Percentiles rank a stretch among this genome's conserved stretches.
Conservation (phyloP, 2,888 invertebrate species). For the Cantharis nigra region DNA sequence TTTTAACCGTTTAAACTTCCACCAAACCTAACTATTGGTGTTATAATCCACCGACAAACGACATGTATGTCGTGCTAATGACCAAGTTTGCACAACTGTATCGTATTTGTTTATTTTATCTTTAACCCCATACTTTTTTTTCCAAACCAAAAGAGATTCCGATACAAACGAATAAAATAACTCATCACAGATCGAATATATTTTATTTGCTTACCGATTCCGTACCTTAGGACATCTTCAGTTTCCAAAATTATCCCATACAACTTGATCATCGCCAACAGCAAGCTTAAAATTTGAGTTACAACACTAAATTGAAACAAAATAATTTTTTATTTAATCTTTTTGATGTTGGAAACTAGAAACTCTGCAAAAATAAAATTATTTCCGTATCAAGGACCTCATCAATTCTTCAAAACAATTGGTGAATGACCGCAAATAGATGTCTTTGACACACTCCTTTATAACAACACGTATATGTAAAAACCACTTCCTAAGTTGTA, state of each 20-base stretch:
- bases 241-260: too few species aligned
- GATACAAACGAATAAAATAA: too few species aligned
- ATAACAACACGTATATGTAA: neutral
- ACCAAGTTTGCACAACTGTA: constrained; percentile 39
- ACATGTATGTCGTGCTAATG: constrained; percentile 41
- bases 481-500: neutral
- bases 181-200: too few species aligned
- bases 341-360: neutral
- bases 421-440: constrained; percentile 12
- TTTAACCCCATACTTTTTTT: neutral
- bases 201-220: too few species aligned
- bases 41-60: constrained; percentile 35
- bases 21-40: constrained; percentile 39
- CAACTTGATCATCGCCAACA: too few species aligned
- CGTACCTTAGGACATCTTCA: too few species aligned
- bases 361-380: neutral
- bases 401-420: constrained; percentile 5
- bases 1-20: constrained; percentile 43
- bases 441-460: constrained; percentile 9
- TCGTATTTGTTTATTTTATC: constrained; percentile 36
- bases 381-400: neutral
- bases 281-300: too few species aligned
- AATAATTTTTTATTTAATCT: too few species aligned
- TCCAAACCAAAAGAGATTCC: too few species aligned
- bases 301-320: too few species aligned